Evolutionary conservation across 30 jellyfish, hydroid and myxozoan species (phyloP), one percentile per base, ranked within the genome.

Genomic region (Hydractinia symbiolongicarpus): DNA sequence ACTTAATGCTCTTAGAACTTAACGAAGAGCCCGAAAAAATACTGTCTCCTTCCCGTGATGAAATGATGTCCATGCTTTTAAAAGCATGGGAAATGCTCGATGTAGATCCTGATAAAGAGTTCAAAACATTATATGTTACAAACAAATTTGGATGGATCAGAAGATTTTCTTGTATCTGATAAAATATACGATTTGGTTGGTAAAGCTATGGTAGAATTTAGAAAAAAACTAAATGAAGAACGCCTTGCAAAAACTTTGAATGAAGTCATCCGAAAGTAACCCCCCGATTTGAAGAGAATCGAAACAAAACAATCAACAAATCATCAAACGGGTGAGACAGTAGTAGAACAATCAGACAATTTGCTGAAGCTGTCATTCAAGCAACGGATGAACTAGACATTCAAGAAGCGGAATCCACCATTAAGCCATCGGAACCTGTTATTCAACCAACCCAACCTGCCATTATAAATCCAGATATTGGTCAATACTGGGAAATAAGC

Each of bases 41-140:
- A 17, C 89, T 84, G 9, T 44, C 90, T 53, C 90, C 94, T 20
- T 52, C 79, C 51, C 88, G 84, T 56, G 50, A 78, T 44, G 90
- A 77, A 56, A 55, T 85, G 73, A 79, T 77, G 81, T 44, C 76
- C 15, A 17, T 85, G 81, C 81, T 84, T 58, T 15, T 50, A 13
- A 58, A 61, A n/a, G 83, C 88, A 13, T 30, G 77, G 89, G 66
- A 60, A 62, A 16, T 60, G 10, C 54, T 76, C 14, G 61, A 55
- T 40, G 66, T 61, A 50, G 58, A 84, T 52, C 6, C 75, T 3
- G 84, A 21, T 11, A 44, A 49, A 30, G 82, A 57, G 49, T 84
- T 76, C 75, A 84, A 84, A 64, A 50, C 84, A 5, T 15, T 74
- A 75, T 75, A 5, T 17, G 93, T 84, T 6, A 77, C 93, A 70